A percentile compares a stretch with the other conserved stretches of the same genome.
phyloP scores from a whole-genome alignment of 2,888 invertebrate genomes.

The Rhagonycha lutea region DNA sequence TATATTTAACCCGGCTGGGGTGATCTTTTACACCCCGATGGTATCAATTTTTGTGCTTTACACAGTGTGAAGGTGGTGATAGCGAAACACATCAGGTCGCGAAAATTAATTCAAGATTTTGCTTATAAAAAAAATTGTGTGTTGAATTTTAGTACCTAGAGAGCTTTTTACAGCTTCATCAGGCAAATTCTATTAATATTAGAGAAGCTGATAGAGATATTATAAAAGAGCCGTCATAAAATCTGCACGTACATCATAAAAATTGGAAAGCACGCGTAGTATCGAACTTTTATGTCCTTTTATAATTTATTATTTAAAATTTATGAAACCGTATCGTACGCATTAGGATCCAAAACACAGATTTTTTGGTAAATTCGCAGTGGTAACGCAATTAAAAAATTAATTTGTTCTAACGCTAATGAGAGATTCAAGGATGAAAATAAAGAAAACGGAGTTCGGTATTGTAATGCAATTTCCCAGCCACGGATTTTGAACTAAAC shows the following conservation, averaged over 20 bases:
- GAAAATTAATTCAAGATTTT: too few relatives aligned
- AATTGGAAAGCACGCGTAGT: background rate
- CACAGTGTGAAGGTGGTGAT: too few relatives aligned
- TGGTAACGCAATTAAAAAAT: background rate
- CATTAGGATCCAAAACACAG: background rate
- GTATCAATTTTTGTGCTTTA: too few relatives aligned
- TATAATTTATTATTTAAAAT: background rate
- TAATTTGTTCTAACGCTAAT: background rate
- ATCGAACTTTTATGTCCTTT: background rate
- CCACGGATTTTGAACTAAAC: constrained; percentile 31
- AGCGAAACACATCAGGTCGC: too few relatives aligned
- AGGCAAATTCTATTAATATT: background rate
- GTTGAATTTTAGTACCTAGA: background rate
- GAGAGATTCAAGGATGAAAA: background rate
- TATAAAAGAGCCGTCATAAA: background rate
- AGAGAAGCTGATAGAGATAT: background rate
- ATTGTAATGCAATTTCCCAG: constrained; percentile 36
- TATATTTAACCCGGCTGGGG: background rate
- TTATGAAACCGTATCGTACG: background rate
- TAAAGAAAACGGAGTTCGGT: constrained; percentile 20
- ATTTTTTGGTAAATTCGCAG: background rate
- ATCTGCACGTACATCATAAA: background rate
- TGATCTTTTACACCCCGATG: background rate
- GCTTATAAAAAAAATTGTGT: background rate
- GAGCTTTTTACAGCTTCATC: background rate